These are phyloP conservation scores for Brachystomella parvula DNA, from an alignment of 1,140 invertebrate species.

Conservation along the genomic window DNA sequence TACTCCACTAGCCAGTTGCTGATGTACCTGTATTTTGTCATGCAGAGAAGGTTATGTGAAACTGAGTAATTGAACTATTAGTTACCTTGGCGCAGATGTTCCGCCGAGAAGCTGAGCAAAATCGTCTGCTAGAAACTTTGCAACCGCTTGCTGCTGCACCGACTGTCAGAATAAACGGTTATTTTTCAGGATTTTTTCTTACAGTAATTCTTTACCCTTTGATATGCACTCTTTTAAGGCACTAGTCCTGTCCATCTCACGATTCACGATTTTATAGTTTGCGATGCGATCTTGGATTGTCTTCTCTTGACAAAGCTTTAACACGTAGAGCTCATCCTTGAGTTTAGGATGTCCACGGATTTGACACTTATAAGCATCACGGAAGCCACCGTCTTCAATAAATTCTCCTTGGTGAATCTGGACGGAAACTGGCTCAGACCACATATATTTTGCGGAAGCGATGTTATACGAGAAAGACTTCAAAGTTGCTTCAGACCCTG, in stretches of 20 bases:
- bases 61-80: neutral
- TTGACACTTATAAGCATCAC: neutral
- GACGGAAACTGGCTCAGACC: neutral
- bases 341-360: neutral
- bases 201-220: neutral
- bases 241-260: neutral
- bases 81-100: neutral
- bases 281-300: neutral
- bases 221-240: neutral
- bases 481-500: neutral
- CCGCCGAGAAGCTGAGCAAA: neutral
- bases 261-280: neutral
- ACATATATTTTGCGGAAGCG: neutral
- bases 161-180: neutral
- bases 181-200: neutral
- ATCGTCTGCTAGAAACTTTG: neutral
- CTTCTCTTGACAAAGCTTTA: neutral
- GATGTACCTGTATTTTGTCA: neutral
- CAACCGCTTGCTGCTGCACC: neutral
- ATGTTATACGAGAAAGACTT: neutral
- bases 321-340: neutral
- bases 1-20: neutral
- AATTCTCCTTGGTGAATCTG: neutral
- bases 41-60: neutral
- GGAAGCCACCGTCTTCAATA: neutral